Evolutionary conservation across 2,797 vertebrate species (phyloP).

Genomic region (Heliangelus exortis): DNA sequence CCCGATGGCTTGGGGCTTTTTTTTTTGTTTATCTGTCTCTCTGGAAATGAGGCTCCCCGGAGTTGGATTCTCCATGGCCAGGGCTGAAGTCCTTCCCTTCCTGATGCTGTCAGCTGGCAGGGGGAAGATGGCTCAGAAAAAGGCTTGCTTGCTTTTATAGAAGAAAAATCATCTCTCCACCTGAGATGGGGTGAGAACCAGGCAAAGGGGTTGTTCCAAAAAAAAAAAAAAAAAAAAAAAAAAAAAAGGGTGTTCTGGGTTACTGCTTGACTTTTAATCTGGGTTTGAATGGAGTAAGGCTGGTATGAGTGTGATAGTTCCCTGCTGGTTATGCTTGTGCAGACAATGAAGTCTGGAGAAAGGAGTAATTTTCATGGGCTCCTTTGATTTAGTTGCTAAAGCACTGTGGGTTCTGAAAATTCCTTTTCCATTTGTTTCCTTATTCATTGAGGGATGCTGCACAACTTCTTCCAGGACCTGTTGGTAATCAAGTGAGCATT

Average conservation of each 20-base stretch:
- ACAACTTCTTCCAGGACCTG: background rate
- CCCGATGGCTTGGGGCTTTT: background rate
- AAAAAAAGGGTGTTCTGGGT: background rate
- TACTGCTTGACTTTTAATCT: background rate
- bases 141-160: background rate
- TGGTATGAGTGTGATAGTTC: background rate
- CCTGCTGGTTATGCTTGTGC: background rate
- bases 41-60: background rate
- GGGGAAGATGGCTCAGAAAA: background rate
- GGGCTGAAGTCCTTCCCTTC: background rate
- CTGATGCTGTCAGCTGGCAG: background rate
- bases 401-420: background rate
- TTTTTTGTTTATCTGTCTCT: background rate
- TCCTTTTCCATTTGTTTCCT: background rate
- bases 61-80: background rate
- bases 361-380: background rate
- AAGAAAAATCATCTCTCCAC: background rate
- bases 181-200: background rate
- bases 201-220: background rate
- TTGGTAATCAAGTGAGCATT: background rate
- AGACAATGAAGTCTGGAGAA: background rate
- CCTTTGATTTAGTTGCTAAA: background rate
- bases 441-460: background rate
- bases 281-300: rapidly evolving
- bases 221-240: too few relatives aligned